Conservation (phyloP, 2,888 invertebrate species). For the Cerceris ruficornis region DNA sequence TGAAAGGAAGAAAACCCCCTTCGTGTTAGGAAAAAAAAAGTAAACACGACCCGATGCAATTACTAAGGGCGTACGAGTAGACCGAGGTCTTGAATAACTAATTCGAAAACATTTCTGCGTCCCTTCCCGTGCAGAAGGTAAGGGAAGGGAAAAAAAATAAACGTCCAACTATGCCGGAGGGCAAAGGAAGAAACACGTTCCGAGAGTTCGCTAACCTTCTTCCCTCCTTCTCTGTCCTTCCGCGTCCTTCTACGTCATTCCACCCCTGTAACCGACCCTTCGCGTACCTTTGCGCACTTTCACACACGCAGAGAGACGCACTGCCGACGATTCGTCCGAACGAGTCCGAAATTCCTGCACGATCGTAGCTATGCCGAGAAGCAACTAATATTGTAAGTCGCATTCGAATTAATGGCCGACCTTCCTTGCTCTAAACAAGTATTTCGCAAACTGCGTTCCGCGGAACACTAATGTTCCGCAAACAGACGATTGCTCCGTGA, state of each 20-base stretch:
- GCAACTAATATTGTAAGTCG: too few species aligned
- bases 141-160: slow-evolving; percentile 4
- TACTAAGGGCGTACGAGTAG: not conserved
- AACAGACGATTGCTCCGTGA: too few species aligned
- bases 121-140: not conserved
- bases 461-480: too few species aligned
- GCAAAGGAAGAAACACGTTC: slow-evolving; percentile 10
- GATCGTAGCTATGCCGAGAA: too few species aligned
- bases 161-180: not conserved
- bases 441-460: too few species aligned
- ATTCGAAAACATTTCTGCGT: not conserved
- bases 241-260: slow-evolving; percentile 2
- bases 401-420: too few species aligned
- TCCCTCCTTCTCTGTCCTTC: slow-evolving; percentile 16
- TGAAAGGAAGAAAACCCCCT: too few species aligned
- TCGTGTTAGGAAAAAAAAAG: too few species aligned
- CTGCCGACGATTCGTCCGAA: not conserved
- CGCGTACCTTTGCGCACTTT: slow-evolving; percentile 3
- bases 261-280: slow-evolving; percentile 15
- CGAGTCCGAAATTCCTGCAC: not conserved
- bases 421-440: too few species aligned
- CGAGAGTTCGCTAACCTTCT: slow-evolving; percentile 48
- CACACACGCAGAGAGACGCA: not conserved
- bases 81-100: slow-evolving; percentile 28
- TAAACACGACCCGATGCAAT: too few species aligned